These are phyloP conservation scores for Plecotus auritus DNA, from an alignment of 2,113 vertebrate genomes.

Conservation along the genomic window DNA sequence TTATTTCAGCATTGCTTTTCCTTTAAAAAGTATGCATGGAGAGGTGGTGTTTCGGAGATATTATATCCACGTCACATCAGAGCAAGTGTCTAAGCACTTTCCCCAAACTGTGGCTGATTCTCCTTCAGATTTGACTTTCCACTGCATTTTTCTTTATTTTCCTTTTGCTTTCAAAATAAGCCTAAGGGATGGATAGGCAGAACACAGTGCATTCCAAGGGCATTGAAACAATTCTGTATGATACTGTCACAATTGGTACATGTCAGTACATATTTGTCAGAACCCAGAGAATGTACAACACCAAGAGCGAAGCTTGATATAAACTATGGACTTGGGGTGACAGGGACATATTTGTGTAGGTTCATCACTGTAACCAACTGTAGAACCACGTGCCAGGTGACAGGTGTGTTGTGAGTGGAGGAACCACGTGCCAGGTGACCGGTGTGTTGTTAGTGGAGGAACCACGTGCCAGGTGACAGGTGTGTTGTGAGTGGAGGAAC, in stretches of 20 bases:
- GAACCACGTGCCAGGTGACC: too few species aligned
- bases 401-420: too few species aligned
- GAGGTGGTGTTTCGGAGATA: neutral
- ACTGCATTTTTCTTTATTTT: neutral
- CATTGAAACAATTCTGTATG: neutral
- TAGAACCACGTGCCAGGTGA: neutral
- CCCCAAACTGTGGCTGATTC: neutral
- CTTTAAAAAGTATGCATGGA: neutral
- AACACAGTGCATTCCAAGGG: neutral
- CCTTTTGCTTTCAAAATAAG: neutral
- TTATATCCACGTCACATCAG: neutral
- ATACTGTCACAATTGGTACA: neutral
- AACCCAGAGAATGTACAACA: neutral
- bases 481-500: too few species aligned
- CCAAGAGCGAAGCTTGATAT: neutral
- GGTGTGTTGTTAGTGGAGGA: too few species aligned
- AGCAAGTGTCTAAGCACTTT: neutral
- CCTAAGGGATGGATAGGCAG: neutral
- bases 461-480: too few species aligned
- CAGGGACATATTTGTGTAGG: rapidly evolving
- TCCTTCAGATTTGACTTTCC: neutral
- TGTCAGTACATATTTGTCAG: neutral
- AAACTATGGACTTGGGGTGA: neutral
- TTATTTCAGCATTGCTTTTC: neutral
- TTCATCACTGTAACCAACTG: neutral